Evolutionary conservation across 2,113 vertebrate genomes (phyloP), one percentile per base, ranked within the genome.

Genomic region (Oncorhynchus nerka): DNA sequence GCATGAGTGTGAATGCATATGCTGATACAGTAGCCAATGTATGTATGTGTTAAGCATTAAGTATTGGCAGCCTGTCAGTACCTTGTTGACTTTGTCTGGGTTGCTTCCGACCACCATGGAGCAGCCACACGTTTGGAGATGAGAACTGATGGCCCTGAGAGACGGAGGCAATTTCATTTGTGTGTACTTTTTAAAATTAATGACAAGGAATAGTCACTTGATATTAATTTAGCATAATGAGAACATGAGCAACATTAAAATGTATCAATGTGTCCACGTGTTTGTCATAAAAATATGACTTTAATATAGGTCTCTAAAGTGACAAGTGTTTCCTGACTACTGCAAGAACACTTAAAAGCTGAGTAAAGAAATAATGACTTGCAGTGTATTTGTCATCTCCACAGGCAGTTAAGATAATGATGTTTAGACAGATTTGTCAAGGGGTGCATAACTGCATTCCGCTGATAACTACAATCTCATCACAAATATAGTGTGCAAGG

Each of bases 41-140:
- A 22, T 30, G 1, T 11, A 45, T 45, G 39, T 45, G 2, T 45
- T 11, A 9, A 45, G 13, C 24, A 4, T 7, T 19, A 11, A 69
- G 57, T 72, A 28, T 57, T 28, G 5, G n/a, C 32, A 76, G 68
- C 57, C 55, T 71, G 28, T 15, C 39, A 73, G 76, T 94, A 99
- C 98, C 96, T 99, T 99, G 87, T 99, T 99, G 72, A 99, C 94
- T 95, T 99, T 98, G 80, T 98, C 96, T 77, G 97, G 93, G 30
- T 97, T 98, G 92, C 97, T 99, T 83, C 98, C 98, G 78, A 99
- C 94, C 1, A 99, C 96, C 8, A 99, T 94, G 16, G 98, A 99
- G 81, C 97, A 99, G 89, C 98, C 98, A 71, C 98, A 99, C 5
- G 98, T 99, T 89, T 99, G 98, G 73, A 99, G 89, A 88, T 99